Percentiles rank a stretch among this genome's conserved stretches.
These are phyloP conservation scores for Polymixis lichenea DNA, from an alignment of 2,888 invertebrate species.

Conservation along the genomic window DNA sequence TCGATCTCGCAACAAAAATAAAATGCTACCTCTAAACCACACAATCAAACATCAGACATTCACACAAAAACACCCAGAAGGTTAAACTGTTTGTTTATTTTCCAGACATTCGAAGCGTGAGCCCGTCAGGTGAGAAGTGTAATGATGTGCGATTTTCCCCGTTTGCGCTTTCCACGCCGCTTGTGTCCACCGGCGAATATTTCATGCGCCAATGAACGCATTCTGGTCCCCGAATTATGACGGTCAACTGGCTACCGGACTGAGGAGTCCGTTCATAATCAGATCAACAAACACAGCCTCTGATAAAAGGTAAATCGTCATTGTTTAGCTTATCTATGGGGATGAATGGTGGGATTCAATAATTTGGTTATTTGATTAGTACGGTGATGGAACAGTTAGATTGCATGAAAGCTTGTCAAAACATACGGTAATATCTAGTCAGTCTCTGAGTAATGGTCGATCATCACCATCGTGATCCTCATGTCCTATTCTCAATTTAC, in stretches of 20 bases:
- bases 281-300: constrained; percentile 87
- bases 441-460: background rate
- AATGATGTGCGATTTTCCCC: constrained; percentile 84
- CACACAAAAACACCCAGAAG: constrained; percentile 40
- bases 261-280: constrained; percentile 80
- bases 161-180: constrained; percentile 81
- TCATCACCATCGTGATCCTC: background rate
- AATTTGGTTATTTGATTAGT: constrained; percentile 39
- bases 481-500: background rate
- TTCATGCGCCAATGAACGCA: constrained; percentile 87
- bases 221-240: constrained; percentile 87
- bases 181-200: constrained; percentile 81
- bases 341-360: constrained; percentile 15
- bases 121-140: constrained; percentile 84
- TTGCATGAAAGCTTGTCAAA: background rate
- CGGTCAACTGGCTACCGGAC: constrained; percentile 88
- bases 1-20: background rate
- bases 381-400: background rate
- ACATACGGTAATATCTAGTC: background rate
- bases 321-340: constrained; percentile 71
- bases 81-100: constrained; percentile 68
- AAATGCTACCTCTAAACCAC: background rate
- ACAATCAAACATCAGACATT: constrained; percentile 15
- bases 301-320: constrained; percentile 83
- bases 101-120: constrained; percentile 59